Conservation (phyloP, 2,797 vertebrate species). For the Psittacula echo region DNA sequence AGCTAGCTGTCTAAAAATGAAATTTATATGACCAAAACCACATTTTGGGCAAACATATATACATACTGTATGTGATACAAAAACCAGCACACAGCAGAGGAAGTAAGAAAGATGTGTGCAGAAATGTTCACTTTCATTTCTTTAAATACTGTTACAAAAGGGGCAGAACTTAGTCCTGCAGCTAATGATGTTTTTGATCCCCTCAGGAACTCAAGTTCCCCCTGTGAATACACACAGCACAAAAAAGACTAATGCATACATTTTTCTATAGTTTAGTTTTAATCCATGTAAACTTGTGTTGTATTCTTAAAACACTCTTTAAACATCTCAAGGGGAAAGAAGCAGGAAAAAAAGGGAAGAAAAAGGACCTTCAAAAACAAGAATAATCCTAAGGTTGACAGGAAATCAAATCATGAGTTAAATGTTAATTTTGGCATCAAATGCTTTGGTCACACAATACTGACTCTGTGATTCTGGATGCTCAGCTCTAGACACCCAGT, state of each 20-base stretch:
- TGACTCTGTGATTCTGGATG: conserved; percentile 89
- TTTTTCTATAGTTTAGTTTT: conserved; percentile 74
- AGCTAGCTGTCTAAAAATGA: conserved; percentile 63
- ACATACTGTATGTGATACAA: conserved; percentile 65
- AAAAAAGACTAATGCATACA: conserved; percentile 70
- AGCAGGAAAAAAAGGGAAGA: conserved; percentile 71
- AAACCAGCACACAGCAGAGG: conserved; percentile 61
- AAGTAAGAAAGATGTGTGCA: conserved; percentile 62
- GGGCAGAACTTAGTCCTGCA: conserved; percentile 62
- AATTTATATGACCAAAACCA: conserved; percentile 58
- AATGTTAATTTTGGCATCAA: conserved; percentile 95
- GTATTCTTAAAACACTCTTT: conserved; percentile 74
- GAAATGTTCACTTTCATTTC: conserved; percentile 35
- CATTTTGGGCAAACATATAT: conserved; percentile 66
- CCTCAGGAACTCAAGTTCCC: conserved; percentile 67
- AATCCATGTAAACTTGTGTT: conserved; percentile 74
- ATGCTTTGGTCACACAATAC: conserved; percentile 99
- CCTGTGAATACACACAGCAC: conserved; percentile 53
- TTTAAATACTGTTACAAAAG: conserved; percentile 62
- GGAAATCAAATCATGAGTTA: conserved; percentile 85
- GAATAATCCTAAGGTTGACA: conserved; percentile 73
- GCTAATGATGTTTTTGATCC: conserved; percentile 62
- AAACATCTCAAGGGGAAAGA: conserved; percentile 74
- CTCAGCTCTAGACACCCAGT: conserved; percentile 87
- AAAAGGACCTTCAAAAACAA: conserved; percentile 73